phyloP scores from a whole-genome alignment of 2,113 vertebrate genomes.

The Vidua chalybeata region DNA sequence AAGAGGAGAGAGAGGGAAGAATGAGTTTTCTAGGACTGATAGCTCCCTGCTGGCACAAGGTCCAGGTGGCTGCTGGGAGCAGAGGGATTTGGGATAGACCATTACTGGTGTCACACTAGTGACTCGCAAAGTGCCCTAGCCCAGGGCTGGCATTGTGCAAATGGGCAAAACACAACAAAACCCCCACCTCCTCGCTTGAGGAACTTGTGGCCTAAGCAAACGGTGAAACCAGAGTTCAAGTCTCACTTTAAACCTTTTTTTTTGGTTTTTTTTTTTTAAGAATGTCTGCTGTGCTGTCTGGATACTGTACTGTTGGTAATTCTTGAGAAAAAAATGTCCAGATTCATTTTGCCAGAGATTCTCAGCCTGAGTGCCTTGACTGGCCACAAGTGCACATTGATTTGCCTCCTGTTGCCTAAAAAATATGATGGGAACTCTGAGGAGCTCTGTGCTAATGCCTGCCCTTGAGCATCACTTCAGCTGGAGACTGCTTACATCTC shows the following conservation, averaged over 20 bases:
- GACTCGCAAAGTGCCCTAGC: accelerated
- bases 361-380: background rate
- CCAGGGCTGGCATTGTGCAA: background rate
- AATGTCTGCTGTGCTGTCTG: background rate
- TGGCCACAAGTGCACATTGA: background rate
- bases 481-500: background rate
- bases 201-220: background rate
- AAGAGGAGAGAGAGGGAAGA: background rate
- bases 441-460: background rate
- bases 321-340: background rate
- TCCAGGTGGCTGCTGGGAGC: background rate
- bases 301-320: background rate
- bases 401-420: background rate
- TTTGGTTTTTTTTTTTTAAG: background rate
- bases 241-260: background rate
- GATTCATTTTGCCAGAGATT: background rate
- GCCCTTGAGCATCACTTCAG: background rate
- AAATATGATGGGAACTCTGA: background rate
- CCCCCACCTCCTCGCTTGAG: accelerated
- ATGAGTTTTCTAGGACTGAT: background rate
- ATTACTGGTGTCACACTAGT: background rate
- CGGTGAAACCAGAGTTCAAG: background rate
- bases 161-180: background rate
- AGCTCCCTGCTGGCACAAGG: background rate
- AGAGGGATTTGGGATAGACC: background rate